These are phyloP conservation scores for Anser cygnoides DNA, from an alignment of 2,113 vertebrate genomes.

Conservation along the genomic window DNA sequence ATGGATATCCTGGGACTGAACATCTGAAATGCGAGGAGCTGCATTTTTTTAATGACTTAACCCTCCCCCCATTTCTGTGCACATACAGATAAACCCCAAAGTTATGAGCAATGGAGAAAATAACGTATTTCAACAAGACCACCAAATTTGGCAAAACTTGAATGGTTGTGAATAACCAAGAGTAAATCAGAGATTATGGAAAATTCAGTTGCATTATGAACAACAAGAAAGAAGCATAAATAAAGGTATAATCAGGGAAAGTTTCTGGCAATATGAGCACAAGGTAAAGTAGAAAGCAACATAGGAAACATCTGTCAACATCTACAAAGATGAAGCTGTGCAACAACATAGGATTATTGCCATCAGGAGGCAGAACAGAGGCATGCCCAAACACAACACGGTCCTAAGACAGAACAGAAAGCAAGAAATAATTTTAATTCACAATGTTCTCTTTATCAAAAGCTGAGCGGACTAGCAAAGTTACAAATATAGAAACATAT, in stretches of 20 bases:
- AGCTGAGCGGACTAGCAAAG: not conserved
- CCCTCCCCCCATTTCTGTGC: not conserved
- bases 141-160: not conserved
- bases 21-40: not conserved
- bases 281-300: not conserved
- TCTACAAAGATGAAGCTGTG: not conserved
- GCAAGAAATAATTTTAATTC: not conserved
- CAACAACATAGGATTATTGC: not conserved
- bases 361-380: not conserved
- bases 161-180: not conserved
- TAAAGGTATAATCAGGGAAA: not conserved
- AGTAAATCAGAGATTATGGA: not conserved
- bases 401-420: not conserved
- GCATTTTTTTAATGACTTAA: not conserved
- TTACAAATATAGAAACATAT: not conserved
- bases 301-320: not conserved
- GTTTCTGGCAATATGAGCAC: not conserved
- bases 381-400: not conserved
- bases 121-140: accelerated
- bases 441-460: not conserved
- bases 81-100: not conserved
- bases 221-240: not conserved
- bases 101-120: not conserved
- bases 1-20: not conserved
- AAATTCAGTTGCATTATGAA: not conserved